phyloP scores from a whole-genome alignment of 2,113 vertebrate species.

The Xiphias gladius region DNA sequence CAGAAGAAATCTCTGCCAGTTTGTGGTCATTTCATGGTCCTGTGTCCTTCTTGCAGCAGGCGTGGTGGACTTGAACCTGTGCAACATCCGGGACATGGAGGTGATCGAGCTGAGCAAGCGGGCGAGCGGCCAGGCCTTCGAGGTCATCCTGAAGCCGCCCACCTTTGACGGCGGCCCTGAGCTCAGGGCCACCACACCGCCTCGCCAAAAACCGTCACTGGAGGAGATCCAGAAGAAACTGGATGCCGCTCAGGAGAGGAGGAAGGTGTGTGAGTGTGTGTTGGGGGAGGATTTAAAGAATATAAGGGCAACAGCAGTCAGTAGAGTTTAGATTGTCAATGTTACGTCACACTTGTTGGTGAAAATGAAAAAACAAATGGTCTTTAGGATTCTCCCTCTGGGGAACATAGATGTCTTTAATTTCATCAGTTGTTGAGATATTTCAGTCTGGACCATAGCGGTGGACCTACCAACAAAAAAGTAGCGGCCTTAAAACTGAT shows the following conservation, averaged over 20 bases:
- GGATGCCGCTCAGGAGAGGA: slow-evolving; percentile 91
- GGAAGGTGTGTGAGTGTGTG: slow-evolving; percentile 86
- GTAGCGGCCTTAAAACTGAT: accelerated
- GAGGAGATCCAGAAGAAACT: slow-evolving; percentile 97
- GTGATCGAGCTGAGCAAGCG: slow-evolving; percentile 96
- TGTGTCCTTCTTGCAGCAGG: slow-evolving; percentile 71
- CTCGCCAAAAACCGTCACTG: slow-evolving; percentile 88
- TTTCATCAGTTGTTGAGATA: neutral
- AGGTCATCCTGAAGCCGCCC: slow-evolving; percentile 96
- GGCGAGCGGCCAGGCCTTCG: slow-evolving; percentile 93
- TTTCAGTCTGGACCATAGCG: neutral
- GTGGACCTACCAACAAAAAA: neutral
- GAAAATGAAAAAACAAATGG: no score
- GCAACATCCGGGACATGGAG: slow-evolving; percentile 96
- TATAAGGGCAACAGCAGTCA: no score
- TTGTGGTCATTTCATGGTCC: neutral
- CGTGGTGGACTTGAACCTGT: slow-evolving; percentile 94
- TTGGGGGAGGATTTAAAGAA: no score
- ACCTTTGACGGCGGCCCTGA: slow-evolving; percentile 92
- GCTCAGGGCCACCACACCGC: slow-evolving; percentile 90
- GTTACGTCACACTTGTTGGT: neutral
- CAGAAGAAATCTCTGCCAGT: no score
- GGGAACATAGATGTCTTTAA: no score
- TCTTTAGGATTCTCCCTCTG: neutral
- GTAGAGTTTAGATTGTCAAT: neutral